Percentiles rank a stretch among this genome's conserved stretches.
Conservation (phyloP, 2,113 vertebrate species). For the Candoia aspera region DNA sequence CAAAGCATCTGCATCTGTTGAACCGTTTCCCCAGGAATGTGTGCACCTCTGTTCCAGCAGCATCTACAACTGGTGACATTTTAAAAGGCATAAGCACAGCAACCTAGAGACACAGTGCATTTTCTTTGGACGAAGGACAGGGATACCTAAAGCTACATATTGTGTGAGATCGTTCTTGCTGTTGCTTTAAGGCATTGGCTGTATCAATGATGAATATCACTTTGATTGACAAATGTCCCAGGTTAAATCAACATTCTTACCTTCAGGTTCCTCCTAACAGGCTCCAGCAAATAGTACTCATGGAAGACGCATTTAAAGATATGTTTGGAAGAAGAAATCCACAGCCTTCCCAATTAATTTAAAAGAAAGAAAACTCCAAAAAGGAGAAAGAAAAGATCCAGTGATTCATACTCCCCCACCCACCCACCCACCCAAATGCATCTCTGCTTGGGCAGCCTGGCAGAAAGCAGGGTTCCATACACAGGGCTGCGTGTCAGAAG, state of each 20-base stretch:
- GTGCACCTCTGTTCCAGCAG: slow-evolving; percentile 64
- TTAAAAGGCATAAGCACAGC: slow-evolving; percentile 60
- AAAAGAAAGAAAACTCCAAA: neutral
- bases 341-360: slow-evolving; percentile 51
- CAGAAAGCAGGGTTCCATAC: slow-evolving; percentile 65
- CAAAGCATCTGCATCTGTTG: slow-evolving; percentile 66
- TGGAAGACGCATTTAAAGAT: slow-evolving; percentile 65
- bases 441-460: slow-evolving; percentile 51
- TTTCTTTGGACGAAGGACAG: slow-evolving; percentile 53
- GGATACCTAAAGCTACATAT: slow-evolving; percentile 54
- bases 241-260: slow-evolving; percentile 73
- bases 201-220: slow-evolving; percentile 62
- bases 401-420: slow-evolving; percentile 59
- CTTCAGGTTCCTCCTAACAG: slow-evolving; percentile 70
- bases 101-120: slow-evolving; percentile 67
- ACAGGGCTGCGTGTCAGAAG: slow-evolving; percentile 64
- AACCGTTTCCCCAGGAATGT: slow-evolving; percentile 71
- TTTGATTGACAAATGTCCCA: slow-evolving; percentile 72
- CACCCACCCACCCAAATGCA: slow-evolving; percentile 60
- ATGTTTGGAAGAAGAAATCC: slow-evolving; percentile 67
- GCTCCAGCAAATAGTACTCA: slow-evolving; percentile 68
- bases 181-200: slow-evolving; percentile 43
- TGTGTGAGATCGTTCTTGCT: neutral
- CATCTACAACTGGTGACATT: slow-evolving; percentile 66
- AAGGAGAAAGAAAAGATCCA: slow-evolving; percentile 23